These are phyloP conservation scores for Callospermophilus lateralis DNA, from an alignment of 2,113 vertebrate species.

Conservation along the genomic window DNA sequence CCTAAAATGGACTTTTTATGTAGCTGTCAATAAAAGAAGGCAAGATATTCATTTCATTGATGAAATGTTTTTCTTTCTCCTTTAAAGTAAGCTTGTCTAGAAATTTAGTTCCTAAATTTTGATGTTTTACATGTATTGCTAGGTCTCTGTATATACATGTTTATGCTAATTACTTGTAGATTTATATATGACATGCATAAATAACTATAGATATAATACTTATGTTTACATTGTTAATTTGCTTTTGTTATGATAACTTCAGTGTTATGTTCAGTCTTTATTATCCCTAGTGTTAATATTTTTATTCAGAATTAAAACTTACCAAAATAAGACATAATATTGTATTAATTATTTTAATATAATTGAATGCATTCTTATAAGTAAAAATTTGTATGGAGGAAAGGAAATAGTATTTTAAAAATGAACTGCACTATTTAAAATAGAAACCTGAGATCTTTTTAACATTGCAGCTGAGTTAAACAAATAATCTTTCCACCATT, in stretches of 20 bases:
- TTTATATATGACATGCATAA: constrained; percentile 35
- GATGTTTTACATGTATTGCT: constrained; percentile 37
- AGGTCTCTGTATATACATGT: constrained; percentile 27
- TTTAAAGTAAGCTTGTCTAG: constrained; percentile 49
- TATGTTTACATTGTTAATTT: constrained; percentile 57
- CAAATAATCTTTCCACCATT: constrained; percentile 87
- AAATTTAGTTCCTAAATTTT: constrained; percentile 51
- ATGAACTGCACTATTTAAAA: constrained; percentile 75
- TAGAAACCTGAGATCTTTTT: constrained; percentile 81
- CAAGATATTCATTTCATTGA: constrained; percentile 1
- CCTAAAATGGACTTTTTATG: neutral
- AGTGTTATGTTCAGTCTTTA: neutral
- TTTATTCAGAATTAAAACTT: constrained; percentile 66
- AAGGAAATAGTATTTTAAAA: constrained; percentile 73
- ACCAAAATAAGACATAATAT: constrained; percentile 41
- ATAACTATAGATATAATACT: constrained; percentile 6
- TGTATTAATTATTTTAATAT: constrained; percentile 51
- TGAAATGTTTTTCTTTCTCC: constrained; percentile 28
- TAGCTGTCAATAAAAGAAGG: constrained; percentile 41
- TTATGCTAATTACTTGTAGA: constrained; percentile 20
- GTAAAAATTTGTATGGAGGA: constrained; percentile 66
- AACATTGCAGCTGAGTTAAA: constrained; percentile 84
- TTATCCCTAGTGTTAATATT: constrained; percentile 50
- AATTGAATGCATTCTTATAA: constrained; percentile 61
- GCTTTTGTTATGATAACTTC: constrained; percentile 44